Conservation (phyloP, 2,888 invertebrate genomes). For the Plagodis dolabraria region DNA sequence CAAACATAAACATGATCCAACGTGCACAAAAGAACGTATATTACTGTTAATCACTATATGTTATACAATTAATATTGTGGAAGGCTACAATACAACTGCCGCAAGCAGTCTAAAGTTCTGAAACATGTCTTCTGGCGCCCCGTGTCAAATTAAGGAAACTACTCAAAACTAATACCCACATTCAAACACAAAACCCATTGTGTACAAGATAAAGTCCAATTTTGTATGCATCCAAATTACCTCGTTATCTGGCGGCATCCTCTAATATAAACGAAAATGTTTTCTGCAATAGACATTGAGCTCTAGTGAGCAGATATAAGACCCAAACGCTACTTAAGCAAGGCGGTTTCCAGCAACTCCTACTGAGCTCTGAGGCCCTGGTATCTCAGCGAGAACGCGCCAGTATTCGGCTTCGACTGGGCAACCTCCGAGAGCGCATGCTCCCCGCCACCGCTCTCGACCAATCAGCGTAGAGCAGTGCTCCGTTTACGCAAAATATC, state of each 20-base stretch:
- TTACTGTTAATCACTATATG: neutral
- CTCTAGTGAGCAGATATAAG: constrained; percentile 36
- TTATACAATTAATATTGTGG: constrained; percentile 8
- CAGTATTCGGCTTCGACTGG: constrained; percentile 81
- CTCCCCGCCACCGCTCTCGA: constrained; percentile 71
- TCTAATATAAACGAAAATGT: constrained; percentile 56
- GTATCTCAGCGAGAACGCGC: constrained; percentile 82
- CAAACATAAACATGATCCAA: neutral
- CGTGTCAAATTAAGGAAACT: constrained; percentile 76
- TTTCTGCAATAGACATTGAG: constrained; percentile 37
- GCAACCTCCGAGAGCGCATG: constrained; percentile 76
- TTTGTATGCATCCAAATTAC: constrained; percentile 43
- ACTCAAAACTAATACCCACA: constrained; percentile 47
- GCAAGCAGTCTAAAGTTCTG: constrained; percentile 53
- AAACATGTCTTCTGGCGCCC: constrained; percentile 61
- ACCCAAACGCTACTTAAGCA: constrained; percentile 40
- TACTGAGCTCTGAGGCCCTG: constrained; percentile 79
- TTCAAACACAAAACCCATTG: constrained; percentile 16
- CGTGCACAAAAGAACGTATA: neutral
- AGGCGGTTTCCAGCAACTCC: constrained; percentile 63
- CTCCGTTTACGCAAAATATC: constrained; percentile 55
- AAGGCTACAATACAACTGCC: constrained; percentile 33
- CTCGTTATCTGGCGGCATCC: constrained; percentile 72
- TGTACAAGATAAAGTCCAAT: constrained; percentile 47
- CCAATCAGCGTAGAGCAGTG: constrained; percentile 74